phyloP scores from a whole-genome alignment of 2,797 vertebrate species.

The Tinamus major region DNA sequence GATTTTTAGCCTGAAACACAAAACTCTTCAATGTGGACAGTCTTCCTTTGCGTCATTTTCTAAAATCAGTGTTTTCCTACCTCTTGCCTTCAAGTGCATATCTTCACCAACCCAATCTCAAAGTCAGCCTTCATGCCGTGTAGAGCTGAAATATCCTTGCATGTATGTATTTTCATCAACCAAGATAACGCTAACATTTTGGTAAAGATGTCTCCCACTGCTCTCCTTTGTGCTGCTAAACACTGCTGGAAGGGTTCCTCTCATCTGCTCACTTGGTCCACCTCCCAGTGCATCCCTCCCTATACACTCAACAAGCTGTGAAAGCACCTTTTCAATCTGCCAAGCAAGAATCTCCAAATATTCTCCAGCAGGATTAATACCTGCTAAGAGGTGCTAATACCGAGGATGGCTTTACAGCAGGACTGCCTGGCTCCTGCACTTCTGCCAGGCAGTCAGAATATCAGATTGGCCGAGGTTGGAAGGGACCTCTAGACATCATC shows the following conservation, averaged over 20 bases:
- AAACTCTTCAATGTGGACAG: not conserved
- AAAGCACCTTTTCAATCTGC: not conserved
- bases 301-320: not conserved
- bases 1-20: not conserved
- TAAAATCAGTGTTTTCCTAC: not conserved
- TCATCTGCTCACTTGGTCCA: not conserved
- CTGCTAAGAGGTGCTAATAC: not conserved
- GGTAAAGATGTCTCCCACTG: not conserved
- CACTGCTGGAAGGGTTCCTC: not conserved
- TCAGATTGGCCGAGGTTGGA: too few species aligned
- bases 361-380: not conserved
- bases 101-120: not conserved
- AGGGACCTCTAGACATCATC: too few species aligned
- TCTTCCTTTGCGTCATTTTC: not conserved
- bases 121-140: not conserved
- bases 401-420: not conserved
- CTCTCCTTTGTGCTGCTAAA: not conserved
- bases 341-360: not conserved
- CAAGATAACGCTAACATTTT: not conserved
- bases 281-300: not conserved
- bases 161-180: not conserved
- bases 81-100: not conserved
- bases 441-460: not conserved
- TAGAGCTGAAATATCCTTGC: not conserved
- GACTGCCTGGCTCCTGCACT: rapidly evolving